These are phyloP conservation scores for Druceiella hillmani DNA, from an alignment of 2,888 invertebrate genomes.

Conservation along the genomic window DNA sequence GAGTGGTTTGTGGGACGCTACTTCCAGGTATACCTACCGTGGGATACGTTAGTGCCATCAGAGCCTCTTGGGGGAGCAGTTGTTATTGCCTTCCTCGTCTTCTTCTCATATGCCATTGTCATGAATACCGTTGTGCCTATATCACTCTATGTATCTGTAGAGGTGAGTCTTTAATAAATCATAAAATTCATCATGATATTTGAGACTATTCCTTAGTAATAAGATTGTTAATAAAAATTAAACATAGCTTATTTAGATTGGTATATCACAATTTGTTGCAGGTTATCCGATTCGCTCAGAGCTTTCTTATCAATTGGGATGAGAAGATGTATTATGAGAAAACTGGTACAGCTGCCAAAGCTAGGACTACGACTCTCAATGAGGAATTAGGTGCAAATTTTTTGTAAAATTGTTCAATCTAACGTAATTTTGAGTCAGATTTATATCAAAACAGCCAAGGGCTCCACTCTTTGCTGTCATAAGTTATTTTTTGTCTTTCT, in stretches of 20 bases:
- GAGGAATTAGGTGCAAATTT: slow-evolving; percentile 96
- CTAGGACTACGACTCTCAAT: slow-evolving; percentile 95
- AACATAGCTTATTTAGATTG: background rate
- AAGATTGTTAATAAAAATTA: background rate
- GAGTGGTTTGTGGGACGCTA: slow-evolving; percentile 89
- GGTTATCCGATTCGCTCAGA: slow-evolving; percentile 96
- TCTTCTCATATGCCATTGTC: slow-evolving; percentile 99
- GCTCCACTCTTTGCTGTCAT: no score
- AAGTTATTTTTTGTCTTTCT: no score
- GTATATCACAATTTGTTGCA: slow-evolving; percentile 38
- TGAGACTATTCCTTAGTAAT: background rate
- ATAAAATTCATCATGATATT: slow-evolving; percentile 4
- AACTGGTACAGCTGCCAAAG: slow-evolving; percentile 87
- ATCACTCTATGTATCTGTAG: slow-evolving; percentile 93
- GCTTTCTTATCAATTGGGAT: slow-evolving; percentile 99
- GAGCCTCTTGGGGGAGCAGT: slow-evolving; percentile 80
- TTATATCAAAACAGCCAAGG: no score
- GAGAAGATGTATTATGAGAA: slow-evolving; percentile 94
- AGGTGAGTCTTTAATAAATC: slow-evolving; percentile 53
- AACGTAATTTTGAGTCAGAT: no score
- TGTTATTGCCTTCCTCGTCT: slow-evolving; percentile 92
- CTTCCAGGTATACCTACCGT: slow-evolving; percentile 87
- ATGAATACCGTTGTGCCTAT: slow-evolving; percentile 99
- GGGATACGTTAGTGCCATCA: slow-evolving; percentile 88
- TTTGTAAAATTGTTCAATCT: no score